phyloP scores from a whole-genome alignment of 1,140 invertebrate genomes.

The Nomia melanderi region DNA sequence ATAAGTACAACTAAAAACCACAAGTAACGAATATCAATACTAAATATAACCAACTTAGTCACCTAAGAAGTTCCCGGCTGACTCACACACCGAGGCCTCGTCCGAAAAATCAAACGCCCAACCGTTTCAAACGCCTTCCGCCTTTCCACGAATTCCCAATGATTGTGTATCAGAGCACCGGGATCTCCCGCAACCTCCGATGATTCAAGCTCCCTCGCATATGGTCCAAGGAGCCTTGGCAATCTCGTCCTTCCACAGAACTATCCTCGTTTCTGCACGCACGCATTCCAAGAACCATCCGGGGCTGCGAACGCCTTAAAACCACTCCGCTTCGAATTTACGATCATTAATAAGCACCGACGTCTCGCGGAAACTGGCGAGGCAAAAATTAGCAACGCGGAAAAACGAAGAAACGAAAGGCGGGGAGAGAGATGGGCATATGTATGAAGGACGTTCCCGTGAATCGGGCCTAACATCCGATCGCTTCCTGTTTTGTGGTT shows the following conservation, averaged over 20 bases:
- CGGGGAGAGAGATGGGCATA: background rate
- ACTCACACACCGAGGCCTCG: too few relatives aligned
- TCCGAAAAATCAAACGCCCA: too few relatives aligned
- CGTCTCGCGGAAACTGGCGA: background rate
- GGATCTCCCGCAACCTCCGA: background rate
- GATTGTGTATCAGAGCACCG: background rate
- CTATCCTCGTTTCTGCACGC: background rate
- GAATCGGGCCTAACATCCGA: background rate
- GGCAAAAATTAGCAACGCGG: background rate
- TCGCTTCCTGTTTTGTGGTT: conserved; percentile 40
- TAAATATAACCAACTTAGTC: too few relatives aligned
- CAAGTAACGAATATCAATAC: too few relatives aligned
- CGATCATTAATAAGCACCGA: background rate
- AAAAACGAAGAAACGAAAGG: background rate
- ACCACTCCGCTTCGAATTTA: background rate
- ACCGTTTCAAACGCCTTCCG: too few relatives aligned
- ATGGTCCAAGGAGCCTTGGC: background rate
- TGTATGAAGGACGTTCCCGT: background rate
- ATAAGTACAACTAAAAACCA: too few relatives aligned
- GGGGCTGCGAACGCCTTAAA: background rate
- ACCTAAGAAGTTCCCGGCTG: too few relatives aligned
- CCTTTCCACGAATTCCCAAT: background rate
- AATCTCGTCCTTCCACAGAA: background rate
- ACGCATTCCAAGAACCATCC: background rate
- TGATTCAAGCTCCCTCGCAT: background rate